Evolutionary conservation across 2,888 invertebrate species (phyloP).

Genomic region (Therioaphis trifolii): DNA sequence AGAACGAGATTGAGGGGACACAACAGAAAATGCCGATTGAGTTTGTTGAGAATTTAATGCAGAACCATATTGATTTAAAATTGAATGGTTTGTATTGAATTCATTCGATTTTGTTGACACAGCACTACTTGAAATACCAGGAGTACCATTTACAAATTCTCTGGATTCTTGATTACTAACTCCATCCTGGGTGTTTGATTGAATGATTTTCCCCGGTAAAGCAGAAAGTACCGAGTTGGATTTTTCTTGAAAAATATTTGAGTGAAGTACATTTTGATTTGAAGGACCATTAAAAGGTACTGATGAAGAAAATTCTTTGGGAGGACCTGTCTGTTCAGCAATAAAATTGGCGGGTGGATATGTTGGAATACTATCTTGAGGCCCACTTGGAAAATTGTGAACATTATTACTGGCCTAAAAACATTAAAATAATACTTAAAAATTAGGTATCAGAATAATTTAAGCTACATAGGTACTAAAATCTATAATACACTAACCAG

Average conservation of each 20-base stretch:
- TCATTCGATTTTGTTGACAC: constrained; percentile 5
- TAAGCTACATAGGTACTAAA: neutral
- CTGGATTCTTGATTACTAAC: constrained; percentile 41
- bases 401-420: constrained; percentile 30
- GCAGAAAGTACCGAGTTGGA: neutral
- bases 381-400: constrained; percentile 7
- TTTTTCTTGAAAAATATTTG: constrained; percentile 27
- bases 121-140: constrained; percentile 6
- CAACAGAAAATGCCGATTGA: constrained; percentile 55
- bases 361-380: constrained; percentile 18
- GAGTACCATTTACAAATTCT: constrained; percentile 23
- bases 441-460: neutral
- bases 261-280: constrained; percentile 27
- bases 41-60: constrained; percentile 47
- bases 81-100: constrained; percentile 16
- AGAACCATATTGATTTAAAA: constrained; percentile 42
- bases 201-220: constrained; percentile 16
- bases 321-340: constrained; percentile 1
- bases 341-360: constrained; percentile 25
- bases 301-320: constrained; percentile 45
- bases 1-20: constrained; percentile 45
- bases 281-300: neutral
- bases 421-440: constrained; percentile 11
- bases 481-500: constrained; percentile 12
- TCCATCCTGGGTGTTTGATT: constrained; percentile 29